Percentiles rank a stretch among this genome's conserved stretches.
Evolutionary conservation across 2,797 vertebrate genomes (phyloP).

Genomic region (Podargus strigoides): DNA sequence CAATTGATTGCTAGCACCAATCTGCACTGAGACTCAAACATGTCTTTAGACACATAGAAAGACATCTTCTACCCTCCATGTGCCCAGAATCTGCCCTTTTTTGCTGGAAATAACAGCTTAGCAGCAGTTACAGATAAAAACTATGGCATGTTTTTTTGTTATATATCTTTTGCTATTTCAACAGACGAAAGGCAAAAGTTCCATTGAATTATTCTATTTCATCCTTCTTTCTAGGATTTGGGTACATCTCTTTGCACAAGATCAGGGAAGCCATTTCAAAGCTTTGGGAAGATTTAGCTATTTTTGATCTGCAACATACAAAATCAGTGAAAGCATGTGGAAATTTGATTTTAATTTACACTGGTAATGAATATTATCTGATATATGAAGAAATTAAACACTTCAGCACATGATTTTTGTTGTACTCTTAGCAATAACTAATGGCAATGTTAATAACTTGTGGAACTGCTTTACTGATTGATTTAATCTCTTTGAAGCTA

Average conservation of each 20-base stretch:
- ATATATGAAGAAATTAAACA: not conserved
- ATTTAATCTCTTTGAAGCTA: not conserved
- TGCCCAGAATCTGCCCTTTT: not conserved
- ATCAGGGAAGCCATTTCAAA: not conserved
- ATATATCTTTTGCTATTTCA: not conserved
- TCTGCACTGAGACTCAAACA: not conserved
- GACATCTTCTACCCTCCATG: not conserved
- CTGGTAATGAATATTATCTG: not conserved
- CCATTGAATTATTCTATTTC: not conserved
- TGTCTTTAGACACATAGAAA: not conserved
- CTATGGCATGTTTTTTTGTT: not conserved
- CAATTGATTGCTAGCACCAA: not conserved
- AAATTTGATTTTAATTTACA: conserved; percentile 17
- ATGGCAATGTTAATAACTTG: not conserved
- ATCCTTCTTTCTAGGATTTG: not conserved
- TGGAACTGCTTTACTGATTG: not conserved
- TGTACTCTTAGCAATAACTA: not conserved
- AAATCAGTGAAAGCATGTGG: not conserved
- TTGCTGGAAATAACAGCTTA: not conserved
- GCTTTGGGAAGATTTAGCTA: not conserved
- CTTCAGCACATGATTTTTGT: not conserved
- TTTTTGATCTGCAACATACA: conserved; percentile 3
- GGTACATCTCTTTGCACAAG: not conserved
- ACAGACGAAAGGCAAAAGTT: not conserved
- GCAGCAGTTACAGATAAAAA: not conserved